Base-by-base conservation (phyloP, 1,140 invertebrate genomes). In the Euglossa dilemma region DNA sequence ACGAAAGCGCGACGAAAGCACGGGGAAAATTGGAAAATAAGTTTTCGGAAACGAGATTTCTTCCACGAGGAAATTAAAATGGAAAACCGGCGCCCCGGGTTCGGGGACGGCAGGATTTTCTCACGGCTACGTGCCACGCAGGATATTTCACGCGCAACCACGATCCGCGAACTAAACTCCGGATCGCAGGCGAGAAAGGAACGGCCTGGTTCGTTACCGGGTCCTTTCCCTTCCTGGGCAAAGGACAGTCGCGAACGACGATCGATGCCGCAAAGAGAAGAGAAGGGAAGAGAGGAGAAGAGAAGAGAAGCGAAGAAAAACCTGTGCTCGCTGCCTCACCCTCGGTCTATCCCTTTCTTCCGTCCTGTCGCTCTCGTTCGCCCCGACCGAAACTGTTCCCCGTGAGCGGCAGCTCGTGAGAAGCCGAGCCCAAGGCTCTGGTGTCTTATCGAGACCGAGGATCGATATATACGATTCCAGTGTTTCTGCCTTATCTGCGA, bases 401-500 rank as follows among this genome's bases (percentile, higher is more conserved):
- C 76, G 56, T 77, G 81, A 87, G 75, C 86, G 80, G 71, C 61
- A 63, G 75, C 86, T 88, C 87, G 86, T 81, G 79, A n/a, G n/a
- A 87, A 87, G 70, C 86, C 59, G 61, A 80, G 85, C 66, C 64
- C 79, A 71, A 78, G 72, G 86, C 61, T 80, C 66, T 54, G n/a
- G 77, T 74, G 77, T 74, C 86, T 89, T 90, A 89, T 90, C 89
- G 89, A 66, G 54, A 82, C 69, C 64, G n/a, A 86, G 70, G 76
- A 90, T 90, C 88, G 86, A 89, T 89, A 89, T 84, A 84, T 89
- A 86, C 61, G 80, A 85, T 87, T 83, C 75, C 76, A 81, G 85
- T 83, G 83, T 87, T 90, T 84, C 85, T 75, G 82, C 75, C 87
- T 90, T 91, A 91, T 91, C 90, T 88, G 52, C 73, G 64, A 86